A percentile compares a stretch with the other conserved stretches of the same genome.
These are phyloP conservation scores for Drosophila serrata DNA, from an alignment of 1,140 invertebrate genomes.

Conservation along the genomic window DNA sequence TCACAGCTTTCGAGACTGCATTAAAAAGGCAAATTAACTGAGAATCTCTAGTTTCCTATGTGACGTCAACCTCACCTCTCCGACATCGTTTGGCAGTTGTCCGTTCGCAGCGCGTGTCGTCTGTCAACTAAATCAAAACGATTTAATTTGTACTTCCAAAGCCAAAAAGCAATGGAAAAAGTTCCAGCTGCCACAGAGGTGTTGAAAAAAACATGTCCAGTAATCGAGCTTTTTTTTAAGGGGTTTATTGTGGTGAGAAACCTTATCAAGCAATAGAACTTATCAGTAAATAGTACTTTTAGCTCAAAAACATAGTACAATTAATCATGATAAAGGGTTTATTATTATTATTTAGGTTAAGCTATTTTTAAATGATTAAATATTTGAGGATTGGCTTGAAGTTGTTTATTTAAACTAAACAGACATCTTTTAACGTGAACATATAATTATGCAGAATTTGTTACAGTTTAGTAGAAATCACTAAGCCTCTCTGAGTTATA, in stretches of 20 bases:
- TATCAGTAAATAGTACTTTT: no score
- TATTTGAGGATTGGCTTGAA: no score
- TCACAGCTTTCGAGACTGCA: slow-evolving; percentile 38
- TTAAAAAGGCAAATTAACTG: slow-evolving; percentile 3
- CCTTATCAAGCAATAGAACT: slow-evolving; percentile 13
- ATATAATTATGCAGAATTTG: no score
- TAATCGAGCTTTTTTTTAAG: slow-evolving; percentile 29
- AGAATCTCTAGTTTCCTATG: neutral
- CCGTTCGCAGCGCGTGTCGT: slow-evolving; percentile 7
- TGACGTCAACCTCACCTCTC: slow-evolving; percentile 26
- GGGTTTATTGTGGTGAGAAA: neutral
- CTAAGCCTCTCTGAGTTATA: neutral
- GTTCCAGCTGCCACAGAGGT: slow-evolving; percentile 31
- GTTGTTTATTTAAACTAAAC: no score
- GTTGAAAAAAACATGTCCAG: slow-evolving; percentile 24
- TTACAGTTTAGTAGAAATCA: neutral
- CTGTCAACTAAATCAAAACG: slow-evolving; percentile 38
- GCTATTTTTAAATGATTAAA: no score
- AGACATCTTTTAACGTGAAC: no score
- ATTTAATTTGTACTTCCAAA: neutral
- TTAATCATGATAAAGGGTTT: no score
- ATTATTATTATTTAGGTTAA: neutral
- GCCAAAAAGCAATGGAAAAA: slow-evolving; percentile 22
- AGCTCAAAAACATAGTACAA: no score
- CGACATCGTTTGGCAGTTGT: slow-evolving; percentile 38